A percentile compares a stretch with the other conserved stretches of the same genome.
phyloP scores from a whole-genome alignment of 2,888 invertebrate species.

The Trilocha varians region DNA sequence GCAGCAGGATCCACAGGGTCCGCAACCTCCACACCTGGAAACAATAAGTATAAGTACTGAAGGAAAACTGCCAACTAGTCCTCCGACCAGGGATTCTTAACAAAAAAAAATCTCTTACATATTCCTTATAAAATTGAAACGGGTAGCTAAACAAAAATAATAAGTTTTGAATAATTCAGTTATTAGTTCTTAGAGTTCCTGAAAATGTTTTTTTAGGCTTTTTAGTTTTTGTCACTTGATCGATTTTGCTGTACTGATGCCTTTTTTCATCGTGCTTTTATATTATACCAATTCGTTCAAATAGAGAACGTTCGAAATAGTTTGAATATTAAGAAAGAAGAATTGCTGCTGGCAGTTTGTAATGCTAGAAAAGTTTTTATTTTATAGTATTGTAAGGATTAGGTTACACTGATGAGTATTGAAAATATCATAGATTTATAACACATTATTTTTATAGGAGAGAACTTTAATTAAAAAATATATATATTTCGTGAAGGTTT shows the following conservation, averaged over 20 bases:
- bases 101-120: slow-evolving; percentile 24
- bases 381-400: no score
- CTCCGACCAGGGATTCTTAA: background rate
- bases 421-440: no score
- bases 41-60: slow-evolving; percentile 1
- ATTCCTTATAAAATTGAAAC: slow-evolving; percentile 11
- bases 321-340: background rate
- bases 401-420: no score
- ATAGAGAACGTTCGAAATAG: background rate
- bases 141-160: no score
- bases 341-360: background rate
- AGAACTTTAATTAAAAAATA: no score
- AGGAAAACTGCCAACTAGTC: background rate
- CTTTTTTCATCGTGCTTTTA: slow-evolving; percentile 14
- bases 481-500: no score
- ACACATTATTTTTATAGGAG: no score
- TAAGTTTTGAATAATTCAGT: no score
- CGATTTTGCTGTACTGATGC: slow-evolving; percentile 43
- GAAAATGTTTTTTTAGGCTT: slow-evolving; percentile 12
- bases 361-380: no score
- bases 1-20: slow-evolving; percentile 33
- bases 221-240: slow-evolving; percentile 26
- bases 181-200: background rate
- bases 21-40: slow-evolving; percentile 46
- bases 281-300: slow-evolving; percentile 8